Evolutionary conservation across 2,113 vertebrate species (phyloP).

Genomic region (Eubucco bourcierii): DNA sequence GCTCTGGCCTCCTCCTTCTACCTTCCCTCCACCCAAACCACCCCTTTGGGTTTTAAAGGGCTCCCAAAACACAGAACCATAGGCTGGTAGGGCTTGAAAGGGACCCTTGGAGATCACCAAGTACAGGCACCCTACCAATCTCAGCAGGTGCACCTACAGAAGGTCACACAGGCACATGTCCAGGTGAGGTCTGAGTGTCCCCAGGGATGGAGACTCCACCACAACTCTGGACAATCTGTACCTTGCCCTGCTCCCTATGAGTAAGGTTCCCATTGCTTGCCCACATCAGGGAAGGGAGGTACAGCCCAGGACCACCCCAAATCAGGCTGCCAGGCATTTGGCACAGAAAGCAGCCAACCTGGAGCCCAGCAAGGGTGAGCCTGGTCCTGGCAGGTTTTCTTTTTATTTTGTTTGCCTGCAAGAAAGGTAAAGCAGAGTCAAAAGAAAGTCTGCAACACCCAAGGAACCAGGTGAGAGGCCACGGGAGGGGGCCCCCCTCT

Average conservation of each 20-base stretch:
- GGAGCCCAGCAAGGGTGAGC: neutral
- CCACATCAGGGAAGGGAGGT: neutral
- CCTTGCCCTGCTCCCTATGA: fast-evolving
- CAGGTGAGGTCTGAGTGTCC: too few species aligned
- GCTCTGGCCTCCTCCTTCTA: neutral
- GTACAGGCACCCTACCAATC: too few species aligned
- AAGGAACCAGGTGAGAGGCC: neutral
- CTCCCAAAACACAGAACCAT: neutral
- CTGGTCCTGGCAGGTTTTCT: fast-evolving
- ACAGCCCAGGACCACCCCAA: neutral
- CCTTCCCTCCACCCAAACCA: neutral
- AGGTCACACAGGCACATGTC: too few species aligned
- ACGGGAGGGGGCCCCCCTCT: fast-evolving
- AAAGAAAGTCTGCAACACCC: neutral
- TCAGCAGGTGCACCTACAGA: too few species aligned
- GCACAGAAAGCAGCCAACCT: neutral
- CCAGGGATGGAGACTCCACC: neutral
- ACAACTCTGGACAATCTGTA: fast-evolving
- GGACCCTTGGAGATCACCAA: too few species aligned
- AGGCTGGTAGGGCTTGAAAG: too few species aligned
- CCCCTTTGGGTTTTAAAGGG: neutral
- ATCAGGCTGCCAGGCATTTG: neutral
- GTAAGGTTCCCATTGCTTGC: fast-evolving
- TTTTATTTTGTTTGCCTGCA: too few species aligned
- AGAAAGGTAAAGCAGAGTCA: neutral